phyloP scores from a whole-genome alignment of 2,113 vertebrate species.

The Thymallus thymallus region DNA sequence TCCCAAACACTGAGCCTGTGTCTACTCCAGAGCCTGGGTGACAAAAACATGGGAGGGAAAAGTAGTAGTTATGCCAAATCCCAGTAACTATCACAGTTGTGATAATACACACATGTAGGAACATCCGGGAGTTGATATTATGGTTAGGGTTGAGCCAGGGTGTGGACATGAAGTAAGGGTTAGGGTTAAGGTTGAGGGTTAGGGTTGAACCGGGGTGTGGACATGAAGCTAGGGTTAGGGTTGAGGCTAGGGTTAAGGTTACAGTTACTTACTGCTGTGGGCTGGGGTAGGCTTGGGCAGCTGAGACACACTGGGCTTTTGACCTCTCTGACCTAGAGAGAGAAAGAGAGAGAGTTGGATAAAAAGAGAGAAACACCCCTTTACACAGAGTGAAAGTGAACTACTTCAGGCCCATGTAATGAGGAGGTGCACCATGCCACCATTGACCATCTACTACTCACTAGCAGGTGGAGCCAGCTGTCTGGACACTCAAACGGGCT shows the following conservation, averaged over 20 bases:
- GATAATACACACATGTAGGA: not conserved
- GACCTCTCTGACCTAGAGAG: constrained; percentile 31
- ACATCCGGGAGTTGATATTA: not conserved
- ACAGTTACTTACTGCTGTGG: constrained; percentile 41
- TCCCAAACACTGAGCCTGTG: constrained; percentile 59
- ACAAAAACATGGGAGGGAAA: constrained; percentile 14
- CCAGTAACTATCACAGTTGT: too few species aligned
- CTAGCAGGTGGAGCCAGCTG: constrained; percentile 43
- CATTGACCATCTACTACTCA: constrained; percentile 11
- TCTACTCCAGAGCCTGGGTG: constrained; percentile 46
- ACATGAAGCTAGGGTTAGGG: not conserved
- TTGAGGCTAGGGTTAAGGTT: not conserved
- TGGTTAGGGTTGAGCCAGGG: too few species aligned
- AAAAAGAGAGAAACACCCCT: not conserved
- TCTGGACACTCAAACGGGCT: constrained; percentile 38
- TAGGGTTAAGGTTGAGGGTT: not conserved
- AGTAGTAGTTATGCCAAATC: not conserved
- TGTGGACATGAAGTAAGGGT: not conserved
- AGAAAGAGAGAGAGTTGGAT: constrained; percentile 2
- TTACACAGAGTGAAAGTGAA: not conserved
- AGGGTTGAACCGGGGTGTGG: not conserved
- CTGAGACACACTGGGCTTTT: constrained; percentile 36
- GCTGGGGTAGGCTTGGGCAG: constrained; percentile 22
- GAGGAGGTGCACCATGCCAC: not conserved
- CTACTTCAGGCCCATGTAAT: not conserved